These are phyloP conservation scores for Geopemphigus sp. DNA, from an alignment of 1,140 invertebrate genomes.

Conservation along the genomic window DNA sequence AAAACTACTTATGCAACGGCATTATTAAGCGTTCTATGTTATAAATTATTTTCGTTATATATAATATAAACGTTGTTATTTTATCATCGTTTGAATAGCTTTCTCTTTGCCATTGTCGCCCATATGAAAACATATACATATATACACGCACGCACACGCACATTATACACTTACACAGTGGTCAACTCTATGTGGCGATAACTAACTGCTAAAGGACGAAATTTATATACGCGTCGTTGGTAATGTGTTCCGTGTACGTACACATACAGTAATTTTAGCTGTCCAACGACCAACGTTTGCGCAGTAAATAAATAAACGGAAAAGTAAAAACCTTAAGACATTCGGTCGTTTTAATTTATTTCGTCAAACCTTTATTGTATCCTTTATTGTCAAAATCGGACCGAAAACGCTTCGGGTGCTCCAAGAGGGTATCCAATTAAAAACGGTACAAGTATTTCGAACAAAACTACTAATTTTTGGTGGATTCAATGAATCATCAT, in stretches of 20 bases:
- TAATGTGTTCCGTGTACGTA: background rate
- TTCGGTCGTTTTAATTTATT: background rate
- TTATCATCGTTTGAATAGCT: conserved; percentile 3
- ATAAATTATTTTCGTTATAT: background rate
- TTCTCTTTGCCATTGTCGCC: conserved; percentile 19
- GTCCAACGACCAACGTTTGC: background rate
- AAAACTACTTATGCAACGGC: background rate
- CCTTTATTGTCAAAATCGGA: background rate
- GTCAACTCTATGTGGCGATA: conserved; percentile 23
- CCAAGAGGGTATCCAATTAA: conserved; percentile 21
- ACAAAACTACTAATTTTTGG: conserved; percentile 39
- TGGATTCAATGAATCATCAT: conserved; percentile 35
- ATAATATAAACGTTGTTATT: conserved; percentile 8
- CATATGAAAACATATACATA: background rate
- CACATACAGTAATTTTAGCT: background rate
- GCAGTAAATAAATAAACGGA: background rate
- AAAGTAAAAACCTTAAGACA: background rate
- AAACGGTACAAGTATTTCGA: conserved; percentile 2
- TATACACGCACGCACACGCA: background rate
- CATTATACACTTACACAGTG: background rate
- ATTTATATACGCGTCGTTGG: background rate
- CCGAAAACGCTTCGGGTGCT: conserved; percentile 1
- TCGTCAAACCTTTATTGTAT: background rate
- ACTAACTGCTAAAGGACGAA: background rate
- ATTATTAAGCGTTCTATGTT: background rate